Percentiles rank a stretch among this genome's conserved stretches.
phyloP scores from a whole-genome alignment of 1,140 invertebrate species.

The Brachionus asplanchnoidis region DNA sequence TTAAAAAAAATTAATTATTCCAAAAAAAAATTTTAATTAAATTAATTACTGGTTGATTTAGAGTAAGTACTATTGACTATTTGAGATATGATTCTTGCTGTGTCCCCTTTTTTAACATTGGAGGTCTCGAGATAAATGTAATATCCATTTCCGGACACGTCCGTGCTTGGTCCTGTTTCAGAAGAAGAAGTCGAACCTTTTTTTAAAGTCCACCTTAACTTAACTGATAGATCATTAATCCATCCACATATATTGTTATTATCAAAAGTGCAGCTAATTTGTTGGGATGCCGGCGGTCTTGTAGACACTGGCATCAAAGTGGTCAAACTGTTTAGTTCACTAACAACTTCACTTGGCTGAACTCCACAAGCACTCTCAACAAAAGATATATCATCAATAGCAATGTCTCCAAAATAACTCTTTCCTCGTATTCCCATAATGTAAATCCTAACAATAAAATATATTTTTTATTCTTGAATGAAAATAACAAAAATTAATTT shows the following conservation, averaged over 20 bases:
- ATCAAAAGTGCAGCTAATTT: constrained; percentile 45
- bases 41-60: not conserved
- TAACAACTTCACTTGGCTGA: constrained; percentile 3
- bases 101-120: not conserved
- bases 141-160: constrained; percentile 69
- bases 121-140: constrained; percentile 57
- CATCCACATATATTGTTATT: constrained; percentile 48
- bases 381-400: constrained; percentile 48
- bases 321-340: not conserved
- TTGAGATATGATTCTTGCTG: constrained; percentile 45
- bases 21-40: not conserved
- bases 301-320: constrained; percentile 9
- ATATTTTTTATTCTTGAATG: not conserved
- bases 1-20: not conserved
- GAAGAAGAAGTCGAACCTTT: constrained; percentile 56
- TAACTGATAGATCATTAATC: constrained; percentile 48
- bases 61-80: constrained; percentile 50
- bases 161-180: constrained; percentile 68
- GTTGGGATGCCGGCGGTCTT: not conserved
- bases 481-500: not conserved
- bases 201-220: constrained; percentile 47
- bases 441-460: not conserved
- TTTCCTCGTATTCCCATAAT: constrained; percentile 55
- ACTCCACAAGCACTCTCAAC: constrained; percentile 48
- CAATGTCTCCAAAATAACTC: constrained; percentile 60